phyloP scores from a whole-genome alignment of 2,113 vertebrate genomes.

The Pluvialis apricaria region DNA sequence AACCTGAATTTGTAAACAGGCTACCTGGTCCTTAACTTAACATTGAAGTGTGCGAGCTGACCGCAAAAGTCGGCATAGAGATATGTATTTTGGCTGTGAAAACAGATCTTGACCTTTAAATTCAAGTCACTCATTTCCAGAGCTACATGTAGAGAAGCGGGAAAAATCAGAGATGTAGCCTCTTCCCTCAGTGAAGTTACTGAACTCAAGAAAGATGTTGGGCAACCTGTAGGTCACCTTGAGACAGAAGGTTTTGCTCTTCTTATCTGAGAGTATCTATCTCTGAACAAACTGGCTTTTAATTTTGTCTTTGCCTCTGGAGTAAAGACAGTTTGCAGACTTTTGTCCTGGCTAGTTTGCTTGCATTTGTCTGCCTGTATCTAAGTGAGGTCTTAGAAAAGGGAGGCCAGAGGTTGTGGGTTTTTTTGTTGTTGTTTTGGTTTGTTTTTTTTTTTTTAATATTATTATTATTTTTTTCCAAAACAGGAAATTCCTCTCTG shows the following conservation, averaged over 20 bases:
- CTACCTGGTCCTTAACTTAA: constrained; percentile 18
- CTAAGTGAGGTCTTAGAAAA: neutral
- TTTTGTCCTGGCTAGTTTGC: neutral
- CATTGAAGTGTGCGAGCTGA: neutral
- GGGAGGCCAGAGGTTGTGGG: neutral
- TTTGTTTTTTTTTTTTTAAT: too few species aligned
- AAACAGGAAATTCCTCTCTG: constrained; percentile 4
- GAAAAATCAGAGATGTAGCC: neutral
- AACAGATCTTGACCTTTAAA: constrained; percentile 44
- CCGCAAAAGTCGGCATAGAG: neutral
- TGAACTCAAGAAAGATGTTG: neutral
- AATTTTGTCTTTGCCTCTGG: neutral
- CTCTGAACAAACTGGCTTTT: neutral
- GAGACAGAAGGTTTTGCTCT: neutral
- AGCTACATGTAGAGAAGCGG: neutral
- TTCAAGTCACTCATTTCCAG: constrained; percentile 15
- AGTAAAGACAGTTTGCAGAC: neutral
- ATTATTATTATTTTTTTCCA: rapidly evolving
- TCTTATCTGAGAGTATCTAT: neutral
- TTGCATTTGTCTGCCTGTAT: neutral
- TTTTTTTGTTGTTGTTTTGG: too few species aligned
- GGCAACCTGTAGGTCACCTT: neutral
- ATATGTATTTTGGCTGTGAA: constrained; percentile 34
- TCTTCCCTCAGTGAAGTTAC: neutral
- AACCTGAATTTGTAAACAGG: constrained; percentile 26